phyloP scores from a whole-genome alignment of 2,113 vertebrate genomes.

The Daphoenositta chrysoptera region DNA sequence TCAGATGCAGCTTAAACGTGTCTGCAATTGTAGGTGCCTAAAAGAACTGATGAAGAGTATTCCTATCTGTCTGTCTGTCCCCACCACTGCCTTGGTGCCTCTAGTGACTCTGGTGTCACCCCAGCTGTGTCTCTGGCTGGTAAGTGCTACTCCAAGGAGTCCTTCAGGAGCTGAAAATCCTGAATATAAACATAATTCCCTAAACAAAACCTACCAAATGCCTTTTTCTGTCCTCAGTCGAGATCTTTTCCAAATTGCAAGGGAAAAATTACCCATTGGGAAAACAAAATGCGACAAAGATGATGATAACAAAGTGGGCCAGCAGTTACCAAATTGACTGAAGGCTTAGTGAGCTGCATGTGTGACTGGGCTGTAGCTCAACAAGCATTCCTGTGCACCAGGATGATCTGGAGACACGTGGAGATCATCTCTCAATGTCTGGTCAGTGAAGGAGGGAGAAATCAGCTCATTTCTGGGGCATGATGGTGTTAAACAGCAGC shows the following conservation, averaged over 20 bases:
- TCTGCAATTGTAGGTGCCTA: neutral
- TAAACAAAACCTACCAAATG: neutral
- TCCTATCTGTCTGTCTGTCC: neutral
- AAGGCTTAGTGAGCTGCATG: neutral
- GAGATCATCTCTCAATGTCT: neutral
- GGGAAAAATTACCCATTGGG: neutral
- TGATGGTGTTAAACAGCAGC: neutral
- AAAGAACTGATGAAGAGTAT: neutral
- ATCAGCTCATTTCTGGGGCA: neutral
- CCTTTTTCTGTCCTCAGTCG: neutral
- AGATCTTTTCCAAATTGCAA: neutral
- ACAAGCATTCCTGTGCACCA: neutral
- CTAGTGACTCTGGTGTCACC: neutral
- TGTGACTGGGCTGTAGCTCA: neutral
- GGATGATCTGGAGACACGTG: neutral
- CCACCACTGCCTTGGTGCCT: accelerated
- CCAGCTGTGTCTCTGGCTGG: neutral
- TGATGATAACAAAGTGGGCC: neutral
- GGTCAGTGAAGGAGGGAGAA: neutral
- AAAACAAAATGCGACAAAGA: neutral
- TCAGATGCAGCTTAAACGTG: neutral
- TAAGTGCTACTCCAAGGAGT: neutral
- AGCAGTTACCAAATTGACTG: neutral
- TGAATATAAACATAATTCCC: neutral
- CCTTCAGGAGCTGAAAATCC: neutral